Evolutionary conservation across 2,113 vertebrate species (phyloP), one percentile per base, ranked within the genome.

Genomic region (Albula goreensis): DNA sequence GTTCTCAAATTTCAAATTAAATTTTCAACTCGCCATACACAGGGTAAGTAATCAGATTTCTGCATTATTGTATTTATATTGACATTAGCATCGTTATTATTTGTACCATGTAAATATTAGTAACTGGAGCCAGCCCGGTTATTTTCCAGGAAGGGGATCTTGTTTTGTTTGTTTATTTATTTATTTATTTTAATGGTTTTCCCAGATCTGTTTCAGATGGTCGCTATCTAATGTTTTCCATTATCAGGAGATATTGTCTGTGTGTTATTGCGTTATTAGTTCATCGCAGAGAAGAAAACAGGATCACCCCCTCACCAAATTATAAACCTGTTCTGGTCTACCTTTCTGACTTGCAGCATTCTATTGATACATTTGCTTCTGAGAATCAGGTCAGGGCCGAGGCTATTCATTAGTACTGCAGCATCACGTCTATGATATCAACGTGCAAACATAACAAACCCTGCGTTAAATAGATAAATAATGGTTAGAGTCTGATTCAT

Each of bases 1-100:
- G 91, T 95, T 95, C 94, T 96, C 95, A 92, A 94, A 96, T 95
- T 95, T 95, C 94, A 94, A 96, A 96, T 96, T 94, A 91, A 94
- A 96, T 95, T 95, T 94, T 92, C 91, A 92, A 87, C 92, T 93
- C 91, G 86, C 93, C 92, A 89, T 88, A 94, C 91, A 93, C 93
- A 91, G 51, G 89, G 87, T 89, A 87, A 83, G 85, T 95, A 96
- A 96, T 96, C 93, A 91, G 90, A 95, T 96, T 95, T 90, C 87
- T 86, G 90, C 91, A 92, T 95, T 95, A 95, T 96, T 95, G 93
- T 95, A 94, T 96, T 96, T 96, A 93, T 95, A 95, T 96, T 95
- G 95, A 95, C 94, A 95, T 94, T 95, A 94, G 92, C 92, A 92
- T 95, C 94, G 94, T 95, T 95, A 94, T 95, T 96, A 94, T 95